Conservation (phyloP, 2,797 vertebrate species). For the Sebastes nivosus region DNA sequence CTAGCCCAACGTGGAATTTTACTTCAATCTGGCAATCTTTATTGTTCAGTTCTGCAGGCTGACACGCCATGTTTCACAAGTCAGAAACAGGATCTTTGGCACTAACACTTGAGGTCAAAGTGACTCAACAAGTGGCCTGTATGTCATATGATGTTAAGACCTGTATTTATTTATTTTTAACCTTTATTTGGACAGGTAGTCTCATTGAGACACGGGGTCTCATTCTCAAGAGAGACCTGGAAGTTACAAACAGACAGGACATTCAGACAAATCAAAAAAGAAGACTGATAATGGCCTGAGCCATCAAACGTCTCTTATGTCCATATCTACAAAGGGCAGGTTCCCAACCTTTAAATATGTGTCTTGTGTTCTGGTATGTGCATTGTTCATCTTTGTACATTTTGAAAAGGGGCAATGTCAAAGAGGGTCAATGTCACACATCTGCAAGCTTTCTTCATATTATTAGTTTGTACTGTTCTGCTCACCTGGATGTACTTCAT, state of each 20-base stretch:
- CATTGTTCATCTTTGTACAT: background rate
- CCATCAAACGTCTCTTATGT: background rate
- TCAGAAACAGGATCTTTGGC: background rate
- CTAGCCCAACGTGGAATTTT: background rate
- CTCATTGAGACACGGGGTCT: background rate
- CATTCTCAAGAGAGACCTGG: background rate
- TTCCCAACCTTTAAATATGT: background rate
- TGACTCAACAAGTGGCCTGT: background rate
- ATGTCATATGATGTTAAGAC: background rate
- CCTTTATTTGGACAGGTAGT: background rate
- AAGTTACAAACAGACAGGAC: background rate
- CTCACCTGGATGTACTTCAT: constrained; percentile 99
- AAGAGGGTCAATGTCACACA: background rate
- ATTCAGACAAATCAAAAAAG: background rate
- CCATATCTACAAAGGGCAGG: background rate
- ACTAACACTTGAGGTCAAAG: background rate
- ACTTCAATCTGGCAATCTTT: background rate
- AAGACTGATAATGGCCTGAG: background rate
- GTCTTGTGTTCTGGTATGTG: background rate
- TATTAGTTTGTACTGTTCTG: background rate
- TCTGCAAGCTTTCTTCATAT: background rate
- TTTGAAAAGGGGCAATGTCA: background rate
- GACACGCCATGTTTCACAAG: background rate
- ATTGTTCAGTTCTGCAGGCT: background rate
- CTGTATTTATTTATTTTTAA: background rate